Percentiles rank a stretch among this genome's conserved stretches.
Evolutionary conservation across 2,113 vertebrate genomes (phyloP).

Genomic region (Acinonyx jubatus): DNA sequence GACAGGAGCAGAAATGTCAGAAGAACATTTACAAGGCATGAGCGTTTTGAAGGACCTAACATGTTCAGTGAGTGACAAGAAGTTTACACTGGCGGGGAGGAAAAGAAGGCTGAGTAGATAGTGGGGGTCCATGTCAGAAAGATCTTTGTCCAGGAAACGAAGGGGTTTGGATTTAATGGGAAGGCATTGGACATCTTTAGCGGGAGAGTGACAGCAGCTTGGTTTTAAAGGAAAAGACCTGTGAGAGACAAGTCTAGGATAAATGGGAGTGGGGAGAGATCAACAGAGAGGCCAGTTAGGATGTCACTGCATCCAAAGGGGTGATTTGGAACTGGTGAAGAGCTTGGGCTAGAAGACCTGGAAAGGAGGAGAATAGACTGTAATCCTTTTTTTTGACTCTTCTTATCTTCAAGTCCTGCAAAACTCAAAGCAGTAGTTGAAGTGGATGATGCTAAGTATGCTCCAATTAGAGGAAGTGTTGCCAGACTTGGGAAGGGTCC

Average conservation of each 20-base stretch:
- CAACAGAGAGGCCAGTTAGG: background rate
- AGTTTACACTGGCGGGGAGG: background rate
- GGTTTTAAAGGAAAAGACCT: background rate
- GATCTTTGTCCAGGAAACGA: background rate
- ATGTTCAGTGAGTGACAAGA: background rate
- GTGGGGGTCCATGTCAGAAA: background rate
- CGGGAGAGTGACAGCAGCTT: background rate
- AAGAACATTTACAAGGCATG: background rate
- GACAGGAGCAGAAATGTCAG: background rate
- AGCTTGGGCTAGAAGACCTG: background rate
- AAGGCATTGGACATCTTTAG: background rate
- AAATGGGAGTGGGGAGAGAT: background rate
- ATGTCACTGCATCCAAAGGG: background rate
- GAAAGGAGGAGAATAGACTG: background rate
- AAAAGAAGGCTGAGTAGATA: background rate
- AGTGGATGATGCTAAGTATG: background rate
- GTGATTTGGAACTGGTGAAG: background rate
- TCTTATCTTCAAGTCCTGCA: background rate
- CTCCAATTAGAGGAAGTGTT: background rate
- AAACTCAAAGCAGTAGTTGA: background rate
- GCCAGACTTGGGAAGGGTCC: background rate
- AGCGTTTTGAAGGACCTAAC: background rate
- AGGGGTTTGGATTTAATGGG: background rate
- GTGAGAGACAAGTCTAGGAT: background rate
- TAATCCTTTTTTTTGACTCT: background rate